Evolutionary conservation across 2,797 vertebrate species (phyloP), one percentile per base, ranked within the genome.

Genomic region (Paedocypris micromegethes): DNA sequence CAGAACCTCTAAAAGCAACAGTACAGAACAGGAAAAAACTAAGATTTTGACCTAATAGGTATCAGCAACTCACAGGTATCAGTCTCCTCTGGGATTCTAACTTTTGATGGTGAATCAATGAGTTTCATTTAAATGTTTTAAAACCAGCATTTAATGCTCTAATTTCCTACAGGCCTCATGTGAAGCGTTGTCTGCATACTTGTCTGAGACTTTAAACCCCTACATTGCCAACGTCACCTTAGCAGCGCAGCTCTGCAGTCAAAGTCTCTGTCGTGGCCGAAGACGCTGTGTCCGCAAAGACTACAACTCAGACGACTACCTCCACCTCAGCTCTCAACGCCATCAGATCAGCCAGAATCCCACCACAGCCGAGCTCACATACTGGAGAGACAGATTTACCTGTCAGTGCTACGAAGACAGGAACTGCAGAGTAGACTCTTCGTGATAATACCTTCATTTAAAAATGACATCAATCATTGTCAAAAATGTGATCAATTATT

Each of bases 161-260:
- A 4, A 5, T 68, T 59, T n/a, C n/a, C 54, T 61, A 9, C 6
- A 88, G 85, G 80, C 81, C 44, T 80, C 84, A 6, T 89, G 86
- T 50, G 66, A 70, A 0, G 76, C 78, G 0, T 83, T 81, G 2
- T 74, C 66, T 3, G 70, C 5, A 7, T 82, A 88, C 80, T 73
- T 87, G 71, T 62, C 81, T 3, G 40, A 64, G 2, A 80, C 79
- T 50, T 78, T 94, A 82, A 92, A 86, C 65, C 88, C 85, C 0
- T 95, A 94, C 75, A 81, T 94, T 72, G 73, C 92, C 68, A 95
- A 94, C 0, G 79, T 92, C 63, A 87, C 92, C 2, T 84, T 82
- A 55, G 92, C 92, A 6, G 77, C 89, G 3, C 84, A 55, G 75
- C 83, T 91, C 51, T 94, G 92, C 70, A 89, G 87, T 68, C 72